Evolutionary conservation across 2,888 invertebrate genomes (phyloP), one percentile per base, ranked within the genome.

Genomic region (Cheilosia pagana): DNA sequence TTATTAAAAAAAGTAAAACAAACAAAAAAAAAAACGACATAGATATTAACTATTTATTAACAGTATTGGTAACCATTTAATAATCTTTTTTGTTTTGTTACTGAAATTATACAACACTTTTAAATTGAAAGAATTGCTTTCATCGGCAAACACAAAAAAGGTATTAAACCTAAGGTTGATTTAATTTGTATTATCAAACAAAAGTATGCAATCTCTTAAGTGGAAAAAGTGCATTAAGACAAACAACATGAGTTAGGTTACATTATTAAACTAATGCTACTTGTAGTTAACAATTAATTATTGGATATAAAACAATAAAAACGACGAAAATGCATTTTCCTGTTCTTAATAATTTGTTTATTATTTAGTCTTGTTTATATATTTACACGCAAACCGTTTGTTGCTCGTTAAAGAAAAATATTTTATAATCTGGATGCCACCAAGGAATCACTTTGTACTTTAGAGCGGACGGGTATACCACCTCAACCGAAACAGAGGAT

Each of bases 371-470:
- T 35, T 3, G 3, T 35, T 35, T 35, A 35, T 2, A 35, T 2
- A 8, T 52, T 52, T 19, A 39, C 28, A 53, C 12, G 31, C 72
- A 62, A 62, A 25, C 10, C 7, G 19, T 23, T 39, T 59, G 71
- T 21, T 50, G 45, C 25, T 53, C 65, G 21, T 68, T 39, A 19
- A 16, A 71, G 6, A 88, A 70, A 60, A 89, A 89, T 57, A 79
- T 88, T 57, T 88, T 87, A 67, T 93, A 93, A 52, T 91, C 90
- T 1, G 93, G 94, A 90, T 95, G 94, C 95, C 95, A 95, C 95
- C 95, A 95, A 87, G 95, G 94, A 57, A 94, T 88, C 2, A 95
- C 93, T 87, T 92, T 92, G 19, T 93, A 92, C 87, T 92, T 93
- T 53, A 92, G 89, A 41, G 94, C 93, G 23, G 92, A 92, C 77